These are phyloP conservation scores for Drosophila trapezifrons DNA, from an alignment of 1,140 invertebrate genomes.

Conservation along the genomic window DNA sequence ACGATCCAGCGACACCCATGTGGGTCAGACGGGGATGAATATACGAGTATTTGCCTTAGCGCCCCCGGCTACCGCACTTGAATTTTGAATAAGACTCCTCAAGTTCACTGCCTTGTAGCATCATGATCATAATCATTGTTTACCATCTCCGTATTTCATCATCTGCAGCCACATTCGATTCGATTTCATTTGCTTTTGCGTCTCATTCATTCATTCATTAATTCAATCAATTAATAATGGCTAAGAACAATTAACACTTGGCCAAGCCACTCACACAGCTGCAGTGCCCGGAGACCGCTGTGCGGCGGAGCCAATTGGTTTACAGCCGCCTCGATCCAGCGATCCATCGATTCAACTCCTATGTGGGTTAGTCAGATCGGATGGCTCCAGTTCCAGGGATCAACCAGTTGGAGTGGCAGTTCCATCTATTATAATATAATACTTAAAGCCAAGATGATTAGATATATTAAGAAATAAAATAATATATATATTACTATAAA, in stretches of 20 bases:
- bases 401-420: no score
- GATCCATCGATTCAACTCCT: constrained; percentile 2
- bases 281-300: constrained; percentile 17
- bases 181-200: constrained; percentile 17
- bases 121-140: constrained; percentile 28
- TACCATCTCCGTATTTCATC: constrained; percentile 42
- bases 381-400: background rate
- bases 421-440: background rate
- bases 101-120: constrained; percentile 68
- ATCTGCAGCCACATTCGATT: constrained; percentile 36
- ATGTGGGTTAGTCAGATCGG: background rate
- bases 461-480: no score
- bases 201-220: constrained; percentile 22
- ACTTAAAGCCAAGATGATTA: no score
- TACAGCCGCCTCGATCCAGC: constrained; percentile 39
- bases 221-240: constrained; percentile 59
- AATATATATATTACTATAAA: no score
- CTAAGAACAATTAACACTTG: constrained; percentile 65
- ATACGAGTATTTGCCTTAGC: constrained; percentile 70
- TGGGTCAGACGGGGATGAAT: constrained; percentile 38
- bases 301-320: constrained; percentile 56
- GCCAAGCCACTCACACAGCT: constrained; percentile 14
- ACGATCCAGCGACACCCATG: constrained; percentile 23
- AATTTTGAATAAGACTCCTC: constrained; percentile 78
- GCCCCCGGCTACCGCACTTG: constrained; percentile 74